Conservation (phyloP, 2,888 invertebrate genomes). For the Monoplex corrugatus region DNA sequence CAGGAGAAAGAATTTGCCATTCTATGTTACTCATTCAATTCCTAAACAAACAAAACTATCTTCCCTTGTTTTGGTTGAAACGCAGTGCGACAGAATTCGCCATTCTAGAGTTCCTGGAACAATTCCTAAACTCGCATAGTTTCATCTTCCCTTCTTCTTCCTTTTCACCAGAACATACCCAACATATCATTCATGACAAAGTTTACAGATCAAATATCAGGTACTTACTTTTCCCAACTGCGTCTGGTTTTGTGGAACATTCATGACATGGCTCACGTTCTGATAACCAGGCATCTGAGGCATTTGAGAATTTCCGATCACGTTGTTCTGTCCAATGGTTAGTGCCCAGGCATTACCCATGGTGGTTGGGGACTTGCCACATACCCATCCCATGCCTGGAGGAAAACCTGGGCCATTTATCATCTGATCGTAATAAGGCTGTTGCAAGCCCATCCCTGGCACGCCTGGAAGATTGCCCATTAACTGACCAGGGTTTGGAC, state of each 20-base stretch:
- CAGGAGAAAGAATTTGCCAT: too few species aligned
- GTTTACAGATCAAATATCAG: neutral
- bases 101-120: too few species aligned
- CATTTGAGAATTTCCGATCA: conserved; percentile 62
- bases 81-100: too few species aligned
- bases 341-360: conserved; percentile 62
- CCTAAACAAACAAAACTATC: too few species aligned
- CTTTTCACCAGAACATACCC: neutral
- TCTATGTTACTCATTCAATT: too few species aligned
- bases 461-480: conserved; percentile 60
- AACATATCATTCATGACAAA: neutral
- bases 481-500: conserved; percentile 59
- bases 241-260: conserved; percentile 62
- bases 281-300: conserved; percentile 70
- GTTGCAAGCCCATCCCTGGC: conserved; percentile 63
- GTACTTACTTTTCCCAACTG: conserved; percentile 72
- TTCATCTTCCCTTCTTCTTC: neutral
- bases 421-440: conserved; percentile 64
- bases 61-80: too few species aligned
- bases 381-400: conserved; percentile 63
- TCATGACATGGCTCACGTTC: conserved; percentile 67
- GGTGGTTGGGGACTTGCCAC: conserved; percentile 60
- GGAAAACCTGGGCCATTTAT: conserved; percentile 79
- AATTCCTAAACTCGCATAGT: too few species aligned
- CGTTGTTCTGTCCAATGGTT: conserved; percentile 60